Evolutionary conservation across 1,140 invertebrate species (phyloP), one percentile per base, ranked within the genome.

Genomic region (Eubasilissa regina): DNA sequence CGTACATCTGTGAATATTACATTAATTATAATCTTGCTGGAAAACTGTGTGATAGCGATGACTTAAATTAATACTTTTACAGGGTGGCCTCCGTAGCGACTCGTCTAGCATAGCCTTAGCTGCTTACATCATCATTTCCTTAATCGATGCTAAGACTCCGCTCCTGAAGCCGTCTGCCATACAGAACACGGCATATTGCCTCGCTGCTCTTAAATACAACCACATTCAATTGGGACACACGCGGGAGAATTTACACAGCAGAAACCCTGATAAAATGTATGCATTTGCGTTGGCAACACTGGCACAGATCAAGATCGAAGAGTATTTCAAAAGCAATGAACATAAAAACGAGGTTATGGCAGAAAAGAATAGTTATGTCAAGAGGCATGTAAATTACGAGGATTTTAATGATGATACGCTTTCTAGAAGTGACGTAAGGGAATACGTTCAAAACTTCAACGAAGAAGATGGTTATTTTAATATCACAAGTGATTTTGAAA

Each of bases 71-170:
- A n/a, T 74, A 62, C 47, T 60, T 74, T 78, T 84, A 21, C 81
- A 92, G 91, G 92, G 94, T 77, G 94, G 94, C 13, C 87, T 94
- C 0, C 89, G 91, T 85, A 91, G 93, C 0, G 92, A 93, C 58
- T 86, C 87, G 35, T 89, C 91, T 1, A 90, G 87, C 44, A 86
- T 91, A 0, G 90, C 91, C 0, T 85, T 94, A 10, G 94, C 93
- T 0, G 93, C 93, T 0, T 94, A 94, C 84, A 91, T 94, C 47
- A 82, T 93, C 6, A 90, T 93, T 1, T 90, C 93, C 0, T 87
- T 94, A 3, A 80, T 94, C 1, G 92, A 94, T 81, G 91, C 91
- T 19, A 86, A 89, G 0, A 86, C 84, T 45, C 85, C 81, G 13
- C 45, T 81, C 6, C 81, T 91, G 13, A 84, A 87, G 3, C 82